A percentile compares a stretch with the other conserved stretches of the same genome.
Conservation (phyloP, 2,888 invertebrate species). For the Mallateleia sp. region DNA sequence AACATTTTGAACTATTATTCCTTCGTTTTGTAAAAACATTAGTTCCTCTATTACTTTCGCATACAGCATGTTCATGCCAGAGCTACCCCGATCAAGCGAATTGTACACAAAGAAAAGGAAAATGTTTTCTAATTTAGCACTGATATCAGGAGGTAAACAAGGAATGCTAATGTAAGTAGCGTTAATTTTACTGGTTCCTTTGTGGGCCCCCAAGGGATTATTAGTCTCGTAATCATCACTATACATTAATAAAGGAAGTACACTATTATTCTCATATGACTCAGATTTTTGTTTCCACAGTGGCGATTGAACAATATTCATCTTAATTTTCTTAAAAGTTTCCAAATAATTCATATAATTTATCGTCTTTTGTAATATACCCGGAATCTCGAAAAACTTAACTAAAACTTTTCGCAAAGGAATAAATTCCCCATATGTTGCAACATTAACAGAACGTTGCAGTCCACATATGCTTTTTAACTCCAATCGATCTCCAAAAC, state of each 20-base stretch:
- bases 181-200: constrained; percentile 49
- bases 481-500: no score
- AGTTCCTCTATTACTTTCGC: constrained; percentile 16
- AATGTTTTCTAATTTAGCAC: constrained; percentile 46
- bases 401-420: constrained; percentile 14
- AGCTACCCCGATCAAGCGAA: constrained; percentile 15
- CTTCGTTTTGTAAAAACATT: neutral
- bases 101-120: constrained; percentile 33
- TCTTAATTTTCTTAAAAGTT: constrained; percentile 10
- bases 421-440: constrained; percentile 41
- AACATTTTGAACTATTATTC: neutral
- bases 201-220: constrained; percentile 39
- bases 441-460: neutral
- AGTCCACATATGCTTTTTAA: constrained; percentile 9
- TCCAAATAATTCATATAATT: constrained; percentile 27
- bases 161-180: constrained; percentile 61
- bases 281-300: neutral
- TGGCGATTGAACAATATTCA: neutral
- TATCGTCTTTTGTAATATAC: constrained; percentile 13
- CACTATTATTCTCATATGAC: neutral
- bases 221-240: constrained; percentile 30
- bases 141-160: constrained; percentile 55
- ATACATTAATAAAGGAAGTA: neutral
- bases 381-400: constrained; percentile 25
- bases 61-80: no score